phyloP scores from a whole-genome alignment of 2,797 vertebrate species.

The Tragelaphus eurycerus region DNA sequence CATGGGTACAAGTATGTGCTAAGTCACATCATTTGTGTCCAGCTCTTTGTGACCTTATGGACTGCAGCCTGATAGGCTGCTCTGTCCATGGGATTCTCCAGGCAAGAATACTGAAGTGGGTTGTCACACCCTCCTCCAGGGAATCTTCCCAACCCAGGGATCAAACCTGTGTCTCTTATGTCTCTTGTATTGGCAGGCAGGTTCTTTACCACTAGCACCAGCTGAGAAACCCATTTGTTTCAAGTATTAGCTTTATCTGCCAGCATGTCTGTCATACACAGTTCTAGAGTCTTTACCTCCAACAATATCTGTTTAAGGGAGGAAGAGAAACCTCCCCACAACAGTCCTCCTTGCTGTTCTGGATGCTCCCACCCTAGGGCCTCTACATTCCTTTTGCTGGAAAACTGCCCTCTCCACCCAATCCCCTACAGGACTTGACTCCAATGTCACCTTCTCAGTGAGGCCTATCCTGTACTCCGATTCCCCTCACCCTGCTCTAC shows the following conservation, averaged over 20 bases:
- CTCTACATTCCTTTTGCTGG: neutral
- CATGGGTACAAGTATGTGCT: neutral
- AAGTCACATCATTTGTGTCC: neutral
- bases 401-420: neutral
- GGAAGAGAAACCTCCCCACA: neutral
- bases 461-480: neutral
- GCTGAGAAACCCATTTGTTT: neutral
- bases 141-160: neutral
- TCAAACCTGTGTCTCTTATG: neutral
- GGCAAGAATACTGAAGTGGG: neutral
- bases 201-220: neutral
- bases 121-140: neutral
- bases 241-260: neutral
- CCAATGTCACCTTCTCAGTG: neutral
- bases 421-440: neutral
- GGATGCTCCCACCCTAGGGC: neutral
- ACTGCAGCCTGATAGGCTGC: neutral
- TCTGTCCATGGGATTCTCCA: neutral
- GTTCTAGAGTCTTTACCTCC: neutral
- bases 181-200: neutral
- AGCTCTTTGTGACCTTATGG: neutral
- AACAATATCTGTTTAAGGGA: neutral
- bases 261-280: neutral
- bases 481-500: neutral
- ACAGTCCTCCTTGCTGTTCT: neutral